Conservation (phyloP, 2,113 vertebrate genomes). For the Struthidea cinerea region DNA sequence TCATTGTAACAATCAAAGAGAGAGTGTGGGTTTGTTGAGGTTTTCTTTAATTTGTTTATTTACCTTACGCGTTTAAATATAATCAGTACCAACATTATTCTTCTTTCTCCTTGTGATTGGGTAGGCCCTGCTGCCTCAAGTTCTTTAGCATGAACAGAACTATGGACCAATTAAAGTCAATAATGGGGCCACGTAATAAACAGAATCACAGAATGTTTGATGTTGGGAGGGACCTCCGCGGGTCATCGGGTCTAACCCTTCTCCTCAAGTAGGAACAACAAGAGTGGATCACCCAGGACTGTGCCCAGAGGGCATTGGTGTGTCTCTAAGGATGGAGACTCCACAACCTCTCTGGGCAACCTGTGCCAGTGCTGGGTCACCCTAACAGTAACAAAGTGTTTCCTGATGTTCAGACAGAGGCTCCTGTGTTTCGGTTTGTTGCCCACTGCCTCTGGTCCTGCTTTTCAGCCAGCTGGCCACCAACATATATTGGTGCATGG, state of each 20-base stretch:
- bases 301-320: neutral
- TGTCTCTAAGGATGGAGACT: neutral
- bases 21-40: neutral
- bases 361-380: neutral
- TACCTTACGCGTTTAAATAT: neutral
- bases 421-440: neutral
- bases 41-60: neutral
- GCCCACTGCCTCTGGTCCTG: neutral
- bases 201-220: neutral
- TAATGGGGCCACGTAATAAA: neutral
- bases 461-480: neutral
- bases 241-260: neutral
- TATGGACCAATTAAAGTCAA: neutral
- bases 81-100: neutral
- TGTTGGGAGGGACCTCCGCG: neutral
- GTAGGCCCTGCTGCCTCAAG: neutral
- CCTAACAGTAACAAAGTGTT: neutral
- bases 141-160: neutral
- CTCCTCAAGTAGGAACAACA: neutral
- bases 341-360: neutral
- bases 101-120: neutral
- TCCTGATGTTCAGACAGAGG: neutral
- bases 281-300: neutral
- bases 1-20: neutral
- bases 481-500: neutral